Evolutionary conservation across 1,140 invertebrate genomes (phyloP).

Genomic region (Drosophila parabipectinata): DNA sequence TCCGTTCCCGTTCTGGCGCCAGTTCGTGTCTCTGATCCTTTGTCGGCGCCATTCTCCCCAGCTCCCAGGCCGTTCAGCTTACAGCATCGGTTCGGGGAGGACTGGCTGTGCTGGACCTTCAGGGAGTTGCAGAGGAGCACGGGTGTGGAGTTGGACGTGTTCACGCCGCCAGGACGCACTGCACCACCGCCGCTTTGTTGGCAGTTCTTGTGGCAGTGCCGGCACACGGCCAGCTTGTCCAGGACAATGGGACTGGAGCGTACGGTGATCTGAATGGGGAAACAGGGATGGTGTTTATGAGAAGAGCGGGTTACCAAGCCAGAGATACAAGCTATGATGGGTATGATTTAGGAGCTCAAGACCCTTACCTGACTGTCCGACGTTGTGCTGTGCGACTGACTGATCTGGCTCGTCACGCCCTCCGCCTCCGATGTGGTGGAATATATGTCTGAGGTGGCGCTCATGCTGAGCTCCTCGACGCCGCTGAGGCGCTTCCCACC

Average conservation of each 20-base stretch:
- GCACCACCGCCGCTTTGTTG: conserved; percentile 51
- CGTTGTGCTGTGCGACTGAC: conserved; percentile 89
- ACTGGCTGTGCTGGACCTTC: conserved; percentile 83
- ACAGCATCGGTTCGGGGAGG: conserved; percentile 83
- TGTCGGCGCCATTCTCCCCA: conserved; percentile 17
- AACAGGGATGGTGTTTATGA: not conserved
- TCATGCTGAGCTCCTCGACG: conserved; percentile 83
- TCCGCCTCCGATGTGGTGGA: conserved; percentile 83
- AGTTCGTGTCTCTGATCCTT: not conserved
- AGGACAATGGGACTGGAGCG: conserved; percentile 87
- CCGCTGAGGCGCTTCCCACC: conserved; percentile 71
- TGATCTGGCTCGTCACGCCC: conserved; percentile 85
- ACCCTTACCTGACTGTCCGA: conserved; percentile 88
- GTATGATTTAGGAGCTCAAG: not conserved
- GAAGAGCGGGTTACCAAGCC: conserved; percentile 35
- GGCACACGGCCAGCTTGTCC: conserved; percentile 88
- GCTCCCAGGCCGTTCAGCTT: conserved; percentile 63
- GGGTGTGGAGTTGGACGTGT: conserved; percentile 28
- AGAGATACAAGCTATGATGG: not conserved
- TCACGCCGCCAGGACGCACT: conserved; percentile 10
- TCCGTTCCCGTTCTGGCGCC: conserved; percentile 28
- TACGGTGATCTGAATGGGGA: conserved; percentile 87
- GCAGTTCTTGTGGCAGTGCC: conserved; percentile 90
- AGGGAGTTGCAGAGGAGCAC: conserved; percentile 77
- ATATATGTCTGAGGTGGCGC: conserved; percentile 82